Conservation (phyloP, 2,113 vertebrate genomes). For the Myotis yumanensis region DNA sequence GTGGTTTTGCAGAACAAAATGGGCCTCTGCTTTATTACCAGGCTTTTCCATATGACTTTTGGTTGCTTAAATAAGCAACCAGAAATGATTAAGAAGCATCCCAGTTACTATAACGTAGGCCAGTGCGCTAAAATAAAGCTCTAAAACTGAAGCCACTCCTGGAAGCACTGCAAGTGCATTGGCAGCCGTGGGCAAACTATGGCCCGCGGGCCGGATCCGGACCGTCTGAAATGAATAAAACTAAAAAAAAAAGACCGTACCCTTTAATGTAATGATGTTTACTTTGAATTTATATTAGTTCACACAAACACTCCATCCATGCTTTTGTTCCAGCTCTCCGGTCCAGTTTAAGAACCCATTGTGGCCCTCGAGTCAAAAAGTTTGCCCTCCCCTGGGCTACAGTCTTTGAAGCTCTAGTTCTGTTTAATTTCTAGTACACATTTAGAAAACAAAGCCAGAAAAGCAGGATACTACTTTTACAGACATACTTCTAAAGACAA, state of each 20-base stretch:
- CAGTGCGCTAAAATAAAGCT: background rate
- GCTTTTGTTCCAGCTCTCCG: too few relatives aligned
- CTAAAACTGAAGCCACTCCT: background rate
- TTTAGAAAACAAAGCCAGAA: slow-evolving; percentile 49
- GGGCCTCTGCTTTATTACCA: background rate
- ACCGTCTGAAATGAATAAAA: too few relatives aligned
- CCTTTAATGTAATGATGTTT: too few relatives aligned
- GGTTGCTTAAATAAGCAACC: background rate
- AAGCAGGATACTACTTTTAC: slow-evolving; percentile 10
- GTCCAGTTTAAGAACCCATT: too few relatives aligned
- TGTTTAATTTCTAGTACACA: background rate
- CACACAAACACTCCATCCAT: too few relatives aligned
- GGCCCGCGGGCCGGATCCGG: too few relatives aligned
- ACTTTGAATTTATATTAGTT: too few relatives aligned
- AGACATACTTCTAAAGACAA: slow-evolving; percentile 3
- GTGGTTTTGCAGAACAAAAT: background rate
- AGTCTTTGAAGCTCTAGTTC: background rate
- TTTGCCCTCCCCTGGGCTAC: background rate
- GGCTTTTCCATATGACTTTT: background rate
- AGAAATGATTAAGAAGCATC: background rate
- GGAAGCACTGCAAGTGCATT: background rate
- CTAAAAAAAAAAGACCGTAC: too few relatives aligned
- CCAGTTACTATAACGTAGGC: background rate
- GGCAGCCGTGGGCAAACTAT: background rate
- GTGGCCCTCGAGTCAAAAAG: too few relatives aligned